Evolutionary conservation across 2,888 invertebrate species (phyloP), one percentile per base, ranked within the genome.

Genomic region (Chalcis sispes): DNA sequence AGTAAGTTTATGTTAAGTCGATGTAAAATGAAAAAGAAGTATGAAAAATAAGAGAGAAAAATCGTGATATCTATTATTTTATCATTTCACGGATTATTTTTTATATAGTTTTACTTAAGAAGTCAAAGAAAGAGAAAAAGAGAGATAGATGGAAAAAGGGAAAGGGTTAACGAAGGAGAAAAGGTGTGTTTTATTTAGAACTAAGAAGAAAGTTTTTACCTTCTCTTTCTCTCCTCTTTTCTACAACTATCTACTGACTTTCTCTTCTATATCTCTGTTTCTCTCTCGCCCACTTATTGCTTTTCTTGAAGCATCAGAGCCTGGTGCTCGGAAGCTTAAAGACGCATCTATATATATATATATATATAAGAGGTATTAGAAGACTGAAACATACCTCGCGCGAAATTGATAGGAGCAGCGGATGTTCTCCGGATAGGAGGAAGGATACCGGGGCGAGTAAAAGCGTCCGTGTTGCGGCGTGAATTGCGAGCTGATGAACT

Each of bases 401-500:
- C 94, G 93, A 88, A 98, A 95, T 86, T 95, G 93, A 90, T 96
- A 97, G 76, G 95, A 93, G 90, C 98, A 98, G 85, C 94, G 93
- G 84, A 96, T 93, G 89, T 97, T 96, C 88, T 95, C 95, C 23
- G 98, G 98, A 89, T 98, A 98, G 84, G 95, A 95, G 83, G 98
- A 98, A 79, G 98, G 98, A 91, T 98, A 98, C 75, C 95, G 94
- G 0, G 98, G 98, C 69, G 98, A 98, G 90, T 95, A 96, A 85
- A 96, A 93, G 74, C 93, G 93, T 72, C 96, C 95, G 88, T 94
- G 93, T 20, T 92, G 90, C 76, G 92, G 92, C 77, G 92, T 91
- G 83, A 91, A 92, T 82, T 93, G 93, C 50, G 93, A 92, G 86
- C 95, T 94, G 86, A 94, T 92, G 89, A 96, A 96, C 89, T 95